Percentiles rank a stretch among this genome's conserved stretches.
Evolutionary conservation across 2,797 vertebrate species (phyloP).

Genomic region (Rhodeus uyekii): DNA sequence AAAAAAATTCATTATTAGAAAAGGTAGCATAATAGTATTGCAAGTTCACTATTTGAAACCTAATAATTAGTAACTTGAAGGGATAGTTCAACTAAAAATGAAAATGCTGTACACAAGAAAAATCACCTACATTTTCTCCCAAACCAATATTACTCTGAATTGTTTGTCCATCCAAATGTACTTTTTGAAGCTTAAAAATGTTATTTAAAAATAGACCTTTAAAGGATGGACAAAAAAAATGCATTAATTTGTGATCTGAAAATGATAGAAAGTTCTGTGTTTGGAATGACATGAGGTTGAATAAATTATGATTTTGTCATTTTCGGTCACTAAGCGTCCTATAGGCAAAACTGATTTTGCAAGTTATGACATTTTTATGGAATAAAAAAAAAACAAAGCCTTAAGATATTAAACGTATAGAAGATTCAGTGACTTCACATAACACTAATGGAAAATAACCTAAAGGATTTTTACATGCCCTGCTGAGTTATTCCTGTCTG

Average conservation of each 20-base stretch:
- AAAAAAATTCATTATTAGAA: neutral
- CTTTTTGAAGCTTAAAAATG: neutral
- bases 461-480: constrained; percentile 21
- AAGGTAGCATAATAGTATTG: neutral
- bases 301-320: too few relatives aligned
- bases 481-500: constrained; percentile 36
- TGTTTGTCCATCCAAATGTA: neutral
- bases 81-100: too few relatives aligned
- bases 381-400: neutral
- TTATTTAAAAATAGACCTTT: neutral
- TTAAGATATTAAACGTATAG: neutral
- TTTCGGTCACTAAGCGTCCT: neutral
- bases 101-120: too few relatives aligned
- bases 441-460: constrained; percentile 33
- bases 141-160: too few relatives aligned
- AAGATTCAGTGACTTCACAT: neutral
- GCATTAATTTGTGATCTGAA: neutral
- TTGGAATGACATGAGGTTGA: neutral
- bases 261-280: neutral
- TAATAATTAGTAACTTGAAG: too few relatives aligned
- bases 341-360: too few relatives aligned
- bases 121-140: too few relatives aligned
- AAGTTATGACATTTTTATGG: neutral
- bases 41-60: too few relatives aligned
- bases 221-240: neutral